Conservation (phyloP, 1,140 invertebrate species). For the Zaprionus ornatus region DNA sequence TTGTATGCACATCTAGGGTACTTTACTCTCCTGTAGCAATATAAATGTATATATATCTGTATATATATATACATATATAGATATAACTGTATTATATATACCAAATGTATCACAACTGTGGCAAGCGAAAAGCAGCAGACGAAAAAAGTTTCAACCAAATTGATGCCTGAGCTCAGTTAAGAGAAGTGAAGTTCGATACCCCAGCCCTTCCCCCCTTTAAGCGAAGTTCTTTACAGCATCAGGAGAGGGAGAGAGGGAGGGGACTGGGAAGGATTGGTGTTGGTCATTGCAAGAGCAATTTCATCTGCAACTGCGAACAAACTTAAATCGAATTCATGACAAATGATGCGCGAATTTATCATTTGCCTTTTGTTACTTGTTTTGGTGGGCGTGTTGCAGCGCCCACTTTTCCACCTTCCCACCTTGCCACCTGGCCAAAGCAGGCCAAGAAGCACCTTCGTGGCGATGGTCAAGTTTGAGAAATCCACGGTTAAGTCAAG, state of each 20-base stretch:
- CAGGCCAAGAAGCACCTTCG: conserved; percentile 5
- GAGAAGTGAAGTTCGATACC: conserved; percentile 4
- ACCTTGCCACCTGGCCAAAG: conserved; percentile 16
- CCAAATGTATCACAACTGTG: background rate
- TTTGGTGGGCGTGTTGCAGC: conserved; percentile 6
- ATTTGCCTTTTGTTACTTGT: conserved; percentile 19
- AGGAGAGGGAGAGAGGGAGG: conserved; percentile 1
- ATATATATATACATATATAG: too few relatives aligned
- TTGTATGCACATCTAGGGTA: too few relatives aligned
- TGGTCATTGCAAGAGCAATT: conserved; percentile 19
- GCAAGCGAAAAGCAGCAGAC: background rate
- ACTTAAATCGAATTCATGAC: conserved; percentile 80
- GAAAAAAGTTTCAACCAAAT: background rate
- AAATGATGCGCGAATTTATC: conserved; percentile 76
- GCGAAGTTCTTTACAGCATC: conserved; percentile 23
- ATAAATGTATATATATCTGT: too few relatives aligned
- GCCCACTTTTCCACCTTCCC: background rate
- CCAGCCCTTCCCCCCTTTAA: conserved; percentile 2
- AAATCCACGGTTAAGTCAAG: conserved; percentile 63
- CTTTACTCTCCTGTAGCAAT: too few relatives aligned
- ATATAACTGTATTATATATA: conserved; percentile 5
- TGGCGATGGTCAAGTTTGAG: conserved; percentile 26
- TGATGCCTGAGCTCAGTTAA: background rate
- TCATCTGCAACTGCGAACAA: conserved; percentile 49
- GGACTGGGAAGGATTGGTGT: background rate